Conservation (phyloP, 2,888 invertebrate genomes). For the Polymixis flavicincta region DNA sequence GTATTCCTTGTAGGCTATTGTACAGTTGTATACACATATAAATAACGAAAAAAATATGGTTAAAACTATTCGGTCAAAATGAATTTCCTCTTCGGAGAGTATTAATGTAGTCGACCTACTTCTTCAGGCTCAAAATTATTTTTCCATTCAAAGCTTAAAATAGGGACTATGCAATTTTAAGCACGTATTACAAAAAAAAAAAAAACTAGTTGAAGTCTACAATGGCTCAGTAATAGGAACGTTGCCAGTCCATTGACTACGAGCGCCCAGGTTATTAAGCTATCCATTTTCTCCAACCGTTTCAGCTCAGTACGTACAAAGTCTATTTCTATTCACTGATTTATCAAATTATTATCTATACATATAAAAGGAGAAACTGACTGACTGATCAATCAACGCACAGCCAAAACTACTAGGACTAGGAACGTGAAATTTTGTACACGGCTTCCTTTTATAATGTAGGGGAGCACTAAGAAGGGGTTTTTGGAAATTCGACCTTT, state of each 20-base stretch:
- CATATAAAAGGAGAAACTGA: too few species aligned
- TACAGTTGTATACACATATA: too few species aligned
- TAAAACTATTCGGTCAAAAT: not conserved
- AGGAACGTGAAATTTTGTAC: too few species aligned
- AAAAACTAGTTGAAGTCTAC: conserved; percentile 48
- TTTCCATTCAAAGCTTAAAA: conserved; percentile 26
- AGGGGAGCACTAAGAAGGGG: too few species aligned
- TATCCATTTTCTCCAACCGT: conserved; percentile 43
- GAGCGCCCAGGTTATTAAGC: conserved; percentile 41
- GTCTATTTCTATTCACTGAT: not conserved
- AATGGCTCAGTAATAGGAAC: conserved; percentile 46
- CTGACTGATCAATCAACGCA: too few species aligned
- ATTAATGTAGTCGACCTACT: conserved; percentile 6
- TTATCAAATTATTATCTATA: conserved; percentile 32
- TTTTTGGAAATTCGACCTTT: too few species aligned
- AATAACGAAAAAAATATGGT: not conserved
- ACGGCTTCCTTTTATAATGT: too few species aligned
- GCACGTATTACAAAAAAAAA: conserved; percentile 39
- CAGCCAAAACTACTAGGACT: too few species aligned
- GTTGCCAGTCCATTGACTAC: conserved; percentile 53
- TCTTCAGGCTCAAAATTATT: conserved; percentile 11
- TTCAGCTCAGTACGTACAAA: conserved; percentile 8
- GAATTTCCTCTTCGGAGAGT: conserved; percentile 10
- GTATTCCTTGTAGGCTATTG: too few species aligned
- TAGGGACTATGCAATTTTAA: conserved; percentile 22